Evolutionary conservation across 1,140 invertebrate genomes (phyloP), one percentile per base, ranked within the genome.

Genomic region (Caenorhabditis briggsae): DNA sequence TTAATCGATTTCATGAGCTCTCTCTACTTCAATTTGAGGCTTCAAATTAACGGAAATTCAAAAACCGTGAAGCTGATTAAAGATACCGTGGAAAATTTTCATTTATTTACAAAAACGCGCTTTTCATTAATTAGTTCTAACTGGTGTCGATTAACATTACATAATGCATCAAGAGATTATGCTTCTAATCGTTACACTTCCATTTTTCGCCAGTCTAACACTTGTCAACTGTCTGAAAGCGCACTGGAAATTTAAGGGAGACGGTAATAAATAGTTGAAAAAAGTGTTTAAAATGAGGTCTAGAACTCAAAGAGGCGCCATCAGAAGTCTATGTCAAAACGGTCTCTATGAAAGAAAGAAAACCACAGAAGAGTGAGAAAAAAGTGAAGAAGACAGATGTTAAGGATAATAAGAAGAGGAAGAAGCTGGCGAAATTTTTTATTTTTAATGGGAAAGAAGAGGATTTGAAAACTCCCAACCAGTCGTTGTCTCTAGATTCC

Each of bases 401-500:
- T 11, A 65, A 65, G 33, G 61, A 65, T 9, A 33, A 65, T 25
- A 74, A 74, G 50, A 78, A 50, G 9, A 46, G 46, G n/a, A 78
- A 78, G 46, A 78, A 78, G 23, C 70, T 78, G 0, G 25, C 70
- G 6, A 78, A 78, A 50, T 78, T 78, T 12, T 78, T 78, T n/a
- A 50, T 78, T 50, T 78, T 78, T 46, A 78, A 78, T 50, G 70
- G 70, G 50, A 78, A 78, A 48, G 70, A 78, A 11, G 70, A 78
- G 11, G 43, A 48, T 18, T 48, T 74, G 41, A 74, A 74, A n/a
- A 74, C 65, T n/a, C 41, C 65, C 5, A 18, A 18, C 9, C 9
- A 74, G 7, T 53, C 50, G 50, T 46, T 46, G 9, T 46, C 65
- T 11, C n/a, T 74, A 43, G 65, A 74, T 46, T 74, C 65, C 2